phyloP scores from a whole-genome alignment of 1,140 invertebrate species.

The Drosophila guanche region DNA sequence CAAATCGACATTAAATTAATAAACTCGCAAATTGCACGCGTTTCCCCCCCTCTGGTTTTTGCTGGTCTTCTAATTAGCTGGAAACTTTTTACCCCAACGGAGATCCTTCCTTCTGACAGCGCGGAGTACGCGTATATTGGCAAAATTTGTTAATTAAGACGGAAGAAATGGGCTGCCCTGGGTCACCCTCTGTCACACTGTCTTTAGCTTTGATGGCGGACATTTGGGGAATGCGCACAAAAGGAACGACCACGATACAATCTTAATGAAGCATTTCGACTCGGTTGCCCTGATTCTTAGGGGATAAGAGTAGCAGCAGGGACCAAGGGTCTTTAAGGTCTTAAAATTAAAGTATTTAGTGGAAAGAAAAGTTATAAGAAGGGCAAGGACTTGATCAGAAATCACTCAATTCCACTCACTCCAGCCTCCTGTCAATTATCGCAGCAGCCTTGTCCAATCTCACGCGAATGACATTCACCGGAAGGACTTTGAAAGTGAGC shows the following conservation, averaged over 20 bases:
- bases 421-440: background rate
- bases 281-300: constrained; percentile 45
- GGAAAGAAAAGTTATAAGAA: background rate
- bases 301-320: background rate
- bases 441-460: background rate
- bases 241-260: constrained; percentile 27
- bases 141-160: constrained; percentile 67
- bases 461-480: no score
- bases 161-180: constrained; percentile 11
- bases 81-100: constrained; percentile 58
- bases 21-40: constrained; percentile 70
- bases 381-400: background rate
- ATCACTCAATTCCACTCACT: background rate
- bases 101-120: constrained; percentile 28
- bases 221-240: constrained; percentile 24
- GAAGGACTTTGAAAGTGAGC: constrained; percentile 5
- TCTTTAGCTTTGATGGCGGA: constrained; percentile 44
- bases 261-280: constrained; percentile 54
- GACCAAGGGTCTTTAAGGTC: background rate
- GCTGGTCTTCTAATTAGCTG: constrained; percentile 64
- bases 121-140: background rate
- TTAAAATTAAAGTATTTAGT: background rate
- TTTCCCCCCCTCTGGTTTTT: constrained; percentile 1
- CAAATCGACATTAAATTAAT: constrained; percentile 80
- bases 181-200: constrained; percentile 22